Percentiles rank a stretch among this genome's conserved stretches.
Conservation (phyloP, 2,797 vertebrate species). For the Manis pentadactyla region DNA sequence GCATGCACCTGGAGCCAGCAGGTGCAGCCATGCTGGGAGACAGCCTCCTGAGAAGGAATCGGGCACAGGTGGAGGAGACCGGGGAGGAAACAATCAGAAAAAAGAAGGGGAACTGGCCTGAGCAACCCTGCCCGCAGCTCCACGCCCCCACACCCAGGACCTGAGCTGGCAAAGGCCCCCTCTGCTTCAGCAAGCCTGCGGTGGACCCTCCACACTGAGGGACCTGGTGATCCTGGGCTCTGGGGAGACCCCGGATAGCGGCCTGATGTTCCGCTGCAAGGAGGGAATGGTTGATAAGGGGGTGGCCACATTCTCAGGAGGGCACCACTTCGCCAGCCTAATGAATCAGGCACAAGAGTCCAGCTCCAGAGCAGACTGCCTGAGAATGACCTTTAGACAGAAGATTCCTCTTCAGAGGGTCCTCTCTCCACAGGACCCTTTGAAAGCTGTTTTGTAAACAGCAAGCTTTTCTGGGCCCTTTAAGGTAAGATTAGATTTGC, state of each 20-base stretch:
- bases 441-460: not conserved
- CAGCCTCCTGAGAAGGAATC: rapidly evolving
- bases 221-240: not conserved
- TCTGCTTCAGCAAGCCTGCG: rapidly evolving
- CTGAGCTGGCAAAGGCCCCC: rapidly evolving
- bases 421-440: rapidly evolving
- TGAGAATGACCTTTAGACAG: rapidly evolving
- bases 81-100: not conserved
- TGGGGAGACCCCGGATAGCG: not conserved
- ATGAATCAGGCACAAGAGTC: rapidly evolving
- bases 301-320: not conserved
- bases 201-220: rapidly evolving
- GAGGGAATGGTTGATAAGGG: not conserved
- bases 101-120: not conserved
- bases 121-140: not conserved
- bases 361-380: rapidly evolving
- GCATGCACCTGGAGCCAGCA: rapidly evolving
- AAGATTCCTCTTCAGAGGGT: not conserved
- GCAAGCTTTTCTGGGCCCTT: not conserved
- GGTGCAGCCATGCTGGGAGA: rapidly evolving
- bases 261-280: not conserved
- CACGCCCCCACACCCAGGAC: rapidly evolving
- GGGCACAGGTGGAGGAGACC: not conserved
- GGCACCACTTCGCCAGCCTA: rapidly evolving
- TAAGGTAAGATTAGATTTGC: rapidly evolving